A percentile compares a stretch with the other conserved stretches of the same genome.
These are phyloP conservation scores for Anodontia alba DNA, from an alignment of 2,888 invertebrate species.

Conservation along the genomic window DNA sequence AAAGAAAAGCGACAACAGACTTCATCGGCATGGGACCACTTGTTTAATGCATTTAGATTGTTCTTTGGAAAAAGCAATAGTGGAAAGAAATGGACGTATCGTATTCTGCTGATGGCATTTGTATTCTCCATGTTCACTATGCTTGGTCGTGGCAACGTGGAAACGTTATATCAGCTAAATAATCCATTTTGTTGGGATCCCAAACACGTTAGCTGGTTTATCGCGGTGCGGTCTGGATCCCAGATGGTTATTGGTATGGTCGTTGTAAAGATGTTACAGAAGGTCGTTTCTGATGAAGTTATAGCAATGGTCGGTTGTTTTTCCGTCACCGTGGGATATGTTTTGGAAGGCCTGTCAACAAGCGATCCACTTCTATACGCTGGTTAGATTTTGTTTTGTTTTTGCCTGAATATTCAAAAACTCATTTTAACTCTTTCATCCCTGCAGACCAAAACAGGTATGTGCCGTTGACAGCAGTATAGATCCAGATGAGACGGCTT, in stretches of 20 bases:
- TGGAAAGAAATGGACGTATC: neutral
- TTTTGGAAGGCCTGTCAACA: too few species aligned
- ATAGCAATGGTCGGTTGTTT: too few species aligned
- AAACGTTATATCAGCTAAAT: conserved; percentile 34
- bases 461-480: neutral
- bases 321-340: too few species aligned
- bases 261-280: too few species aligned
- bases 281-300: too few species aligned
- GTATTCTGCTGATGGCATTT: neutral
- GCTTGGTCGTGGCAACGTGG: neutral
- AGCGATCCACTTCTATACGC: too few species aligned
- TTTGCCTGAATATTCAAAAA: too few species aligned
- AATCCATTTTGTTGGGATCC: conserved; percentile 47
- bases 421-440: too few species aligned
- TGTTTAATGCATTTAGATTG: neutral
- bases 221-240: neutral
- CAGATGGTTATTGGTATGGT: neutral
- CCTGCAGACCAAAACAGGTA: too few species aligned
- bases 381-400: too few species aligned
- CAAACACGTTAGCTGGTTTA: conserved; percentile 32
- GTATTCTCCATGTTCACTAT: neutral
- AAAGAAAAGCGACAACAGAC: neutral
- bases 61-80: neutral
- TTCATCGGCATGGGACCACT: neutral
- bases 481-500: neutral